phyloP scores from a whole-genome alignment of 2,888 invertebrate genomes.

The Anoplius nigerrimus region DNA sequence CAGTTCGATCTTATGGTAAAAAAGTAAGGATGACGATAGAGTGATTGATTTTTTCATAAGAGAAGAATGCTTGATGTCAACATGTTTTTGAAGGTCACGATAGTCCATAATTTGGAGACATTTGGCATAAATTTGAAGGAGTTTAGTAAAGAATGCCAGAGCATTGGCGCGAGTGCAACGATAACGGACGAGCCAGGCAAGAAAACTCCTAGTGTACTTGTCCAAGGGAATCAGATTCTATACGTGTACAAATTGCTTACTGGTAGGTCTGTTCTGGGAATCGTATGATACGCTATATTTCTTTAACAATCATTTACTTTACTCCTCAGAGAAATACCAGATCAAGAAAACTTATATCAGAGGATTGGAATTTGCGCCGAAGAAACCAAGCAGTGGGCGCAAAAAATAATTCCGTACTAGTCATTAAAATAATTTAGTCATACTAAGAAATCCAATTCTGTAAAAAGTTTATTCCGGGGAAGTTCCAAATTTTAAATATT shows the following conservation, averaged over 20 bases:
- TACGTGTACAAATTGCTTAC: conserved; percentile 77
- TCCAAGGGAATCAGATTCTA: conserved; percentile 93
- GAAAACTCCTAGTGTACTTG: conserved; percentile 85
- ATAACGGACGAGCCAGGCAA: conserved; percentile 85
- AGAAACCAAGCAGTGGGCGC: conserved; percentile 76
- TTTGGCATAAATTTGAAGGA: conserved; percentile 89
- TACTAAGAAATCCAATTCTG: too few species aligned
- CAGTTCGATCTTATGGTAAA: conserved; percentile 89
- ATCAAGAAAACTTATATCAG: conserved; percentile 85
- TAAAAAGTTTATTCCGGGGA: too few species aligned
- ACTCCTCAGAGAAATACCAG: conserved; percentile 83
- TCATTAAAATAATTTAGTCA: too few species aligned
- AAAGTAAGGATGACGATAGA: conserved; percentile 78
- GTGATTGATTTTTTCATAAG: neutral
- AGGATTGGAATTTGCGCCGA: conserved; percentile 86
- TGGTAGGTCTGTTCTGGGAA: conserved; percentile 65
- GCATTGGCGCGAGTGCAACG: conserved; percentile 91
- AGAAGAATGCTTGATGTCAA: neutral
- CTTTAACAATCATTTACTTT: conserved; percentile 51
- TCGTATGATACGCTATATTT: conserved; percentile 4
- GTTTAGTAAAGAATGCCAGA: conserved; percentile 90
- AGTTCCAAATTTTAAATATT: too few species aligned
- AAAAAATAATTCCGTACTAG: conserved; percentile 28
- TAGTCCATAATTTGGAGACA: conserved; percentile 91
- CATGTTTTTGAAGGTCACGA: conserved; percentile 82